Conservation (phyloP, 1,140 invertebrate species). For the Anthonomus grandis region DNA sequence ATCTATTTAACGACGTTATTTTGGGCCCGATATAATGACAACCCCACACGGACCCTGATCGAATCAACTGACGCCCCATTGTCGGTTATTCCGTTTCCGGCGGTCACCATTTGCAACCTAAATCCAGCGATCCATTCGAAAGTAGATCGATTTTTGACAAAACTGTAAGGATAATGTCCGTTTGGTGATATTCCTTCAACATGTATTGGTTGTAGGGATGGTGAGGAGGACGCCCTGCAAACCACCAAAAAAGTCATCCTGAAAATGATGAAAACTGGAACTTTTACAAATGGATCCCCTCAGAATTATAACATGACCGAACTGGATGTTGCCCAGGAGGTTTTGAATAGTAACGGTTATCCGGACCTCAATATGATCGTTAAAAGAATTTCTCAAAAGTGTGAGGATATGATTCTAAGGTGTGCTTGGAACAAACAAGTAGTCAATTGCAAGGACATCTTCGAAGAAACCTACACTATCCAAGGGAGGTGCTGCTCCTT, state of each 20-base stretch:
- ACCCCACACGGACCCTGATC: conserved; percentile 2
- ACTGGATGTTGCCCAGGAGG: not conserved
- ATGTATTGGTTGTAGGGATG: not conserved
- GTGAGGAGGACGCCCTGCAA: not conserved
- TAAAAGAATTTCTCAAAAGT: conserved; percentile 4
- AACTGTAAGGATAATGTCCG: conserved; percentile 1
- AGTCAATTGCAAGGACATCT: not conserved
- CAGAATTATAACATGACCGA: not conserved
- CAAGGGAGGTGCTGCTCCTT: conserved; percentile 6
- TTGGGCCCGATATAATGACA: conserved; percentile 6
- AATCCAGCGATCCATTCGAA: not conserved
- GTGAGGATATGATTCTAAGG: conserved; percentile 1
- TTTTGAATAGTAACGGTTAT: conserved; percentile 5
- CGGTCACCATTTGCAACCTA: conserved; percentile 5
- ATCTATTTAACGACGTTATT: conserved; percentile 2
- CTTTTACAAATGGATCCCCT: not conserved
- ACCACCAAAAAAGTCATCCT: not conserved
- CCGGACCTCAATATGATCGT: not conserved
- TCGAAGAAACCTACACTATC: not conserved
- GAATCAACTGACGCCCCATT: not conserved
- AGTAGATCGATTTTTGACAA: not conserved
- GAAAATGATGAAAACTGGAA: not conserved
- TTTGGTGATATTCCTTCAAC: not conserved
- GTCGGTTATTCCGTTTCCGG: conserved; percentile 5
- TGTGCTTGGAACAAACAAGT: conserved; percentile 9